Percentiles rank a stretch among this genome's conserved stretches.
Evolutionary conservation across 2,888 invertebrate genomes (phyloP).

Genomic region (Pharmacophagus antenor): DNA sequence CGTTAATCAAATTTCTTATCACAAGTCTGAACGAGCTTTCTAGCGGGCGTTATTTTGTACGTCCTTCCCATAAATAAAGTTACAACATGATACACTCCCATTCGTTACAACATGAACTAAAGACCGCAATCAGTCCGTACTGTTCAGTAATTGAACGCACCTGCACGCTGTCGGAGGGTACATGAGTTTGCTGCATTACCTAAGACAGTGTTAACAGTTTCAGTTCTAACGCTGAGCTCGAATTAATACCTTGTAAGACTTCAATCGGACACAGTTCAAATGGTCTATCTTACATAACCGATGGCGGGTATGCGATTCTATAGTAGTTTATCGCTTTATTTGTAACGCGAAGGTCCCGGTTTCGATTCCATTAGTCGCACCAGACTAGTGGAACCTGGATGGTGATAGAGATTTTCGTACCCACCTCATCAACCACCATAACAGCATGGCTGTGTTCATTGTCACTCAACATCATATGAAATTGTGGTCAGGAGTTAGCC

Average conservation of each 20-base stretch:
- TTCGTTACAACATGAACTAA: slow-evolving; percentile 10
- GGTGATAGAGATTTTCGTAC: too few species aligned
- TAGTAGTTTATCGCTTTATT: too few species aligned
- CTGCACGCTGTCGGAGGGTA: slow-evolving; percentile 20
- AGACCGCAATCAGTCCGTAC: slow-evolving; percentile 11
- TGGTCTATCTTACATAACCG: neutral
- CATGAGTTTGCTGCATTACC: slow-evolving; percentile 10
- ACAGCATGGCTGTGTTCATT: too few species aligned
- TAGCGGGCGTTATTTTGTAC: neutral
- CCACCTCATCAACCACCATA: too few species aligned
- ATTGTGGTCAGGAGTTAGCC: too few species aligned
- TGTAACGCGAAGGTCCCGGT: too few species aligned
- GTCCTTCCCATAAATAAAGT: neutral
- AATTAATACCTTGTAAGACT: slow-evolving; percentile 32
- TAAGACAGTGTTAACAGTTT: slow-evolving; percentile 28
- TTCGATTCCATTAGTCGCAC: too few species aligned
- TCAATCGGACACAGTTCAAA: slow-evolving; percentile 29
- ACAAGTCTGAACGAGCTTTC: neutral
- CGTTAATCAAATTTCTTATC: neutral
- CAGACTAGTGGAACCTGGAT: too few species aligned
- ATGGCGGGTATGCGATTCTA: neutral
- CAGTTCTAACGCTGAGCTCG: slow-evolving; percentile 16
- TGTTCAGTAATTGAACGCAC: slow-evolving; percentile 23
- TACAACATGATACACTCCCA: neutral
- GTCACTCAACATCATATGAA: too few species aligned